Evolutionary conservation across 2,113 vertebrate species (phyloP).

Genomic region (Podiceps cristatus): DNA sequence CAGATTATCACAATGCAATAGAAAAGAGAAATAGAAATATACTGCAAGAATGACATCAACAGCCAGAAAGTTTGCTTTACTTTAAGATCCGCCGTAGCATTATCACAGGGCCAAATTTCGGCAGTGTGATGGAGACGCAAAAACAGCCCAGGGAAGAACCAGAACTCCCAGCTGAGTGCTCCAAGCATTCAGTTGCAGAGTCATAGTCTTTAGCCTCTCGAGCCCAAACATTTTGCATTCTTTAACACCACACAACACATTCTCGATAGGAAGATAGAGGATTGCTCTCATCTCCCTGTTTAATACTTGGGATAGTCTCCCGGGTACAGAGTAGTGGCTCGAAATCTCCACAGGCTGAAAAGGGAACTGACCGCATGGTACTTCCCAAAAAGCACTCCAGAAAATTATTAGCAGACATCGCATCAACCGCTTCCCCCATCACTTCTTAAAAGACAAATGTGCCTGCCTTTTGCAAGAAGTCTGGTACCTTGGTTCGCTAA

Average conservation of each 20-base stretch:
- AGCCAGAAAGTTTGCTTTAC: not conserved
- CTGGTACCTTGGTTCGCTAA: not conserved
- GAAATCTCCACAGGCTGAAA: not conserved
- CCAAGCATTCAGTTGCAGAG: not conserved
- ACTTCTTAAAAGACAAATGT: not conserved
- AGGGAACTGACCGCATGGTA: not conserved
- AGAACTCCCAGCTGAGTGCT: not conserved
- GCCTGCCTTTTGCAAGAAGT: not conserved
- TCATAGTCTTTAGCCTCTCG: not conserved
- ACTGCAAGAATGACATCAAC: not conserved
- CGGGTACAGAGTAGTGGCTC: not conserved
- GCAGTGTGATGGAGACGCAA: not conserved
- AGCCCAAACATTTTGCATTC: not conserved
- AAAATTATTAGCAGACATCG: not conserved
- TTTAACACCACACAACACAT: fast-evolving
- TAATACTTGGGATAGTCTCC: not conserved
- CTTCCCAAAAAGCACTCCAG: not conserved
- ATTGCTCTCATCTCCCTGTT: not conserved
- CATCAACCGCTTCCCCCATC: not conserved
- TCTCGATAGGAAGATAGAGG: not conserved
- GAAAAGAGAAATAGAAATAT: not conserved
- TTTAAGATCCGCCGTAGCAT: not conserved
- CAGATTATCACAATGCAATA: not conserved
- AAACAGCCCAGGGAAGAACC: not conserved
- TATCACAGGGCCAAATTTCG: not conserved